Evolutionary conservation across 2,888 invertebrate species (phyloP).

Genomic region (Autographa pulchrina): DNA sequence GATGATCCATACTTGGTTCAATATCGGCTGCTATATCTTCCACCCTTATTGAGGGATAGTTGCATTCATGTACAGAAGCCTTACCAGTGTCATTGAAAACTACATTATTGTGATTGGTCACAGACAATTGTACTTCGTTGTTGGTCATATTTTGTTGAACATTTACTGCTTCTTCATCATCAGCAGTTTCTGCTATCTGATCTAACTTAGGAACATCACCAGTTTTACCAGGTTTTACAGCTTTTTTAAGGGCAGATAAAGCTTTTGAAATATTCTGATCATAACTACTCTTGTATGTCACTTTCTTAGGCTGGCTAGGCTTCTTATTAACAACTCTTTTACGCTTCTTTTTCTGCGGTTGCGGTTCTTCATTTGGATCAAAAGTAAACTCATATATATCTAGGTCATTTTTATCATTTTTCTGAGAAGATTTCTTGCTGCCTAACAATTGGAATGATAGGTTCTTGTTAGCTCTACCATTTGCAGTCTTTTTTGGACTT

Average conservation of each 20-base stretch:
- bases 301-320: conserved; percentile 72
- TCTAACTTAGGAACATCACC: conserved; percentile 27
- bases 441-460: conserved; percentile 75
- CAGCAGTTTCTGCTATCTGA: conserved; percentile 38
- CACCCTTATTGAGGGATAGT: conserved; percentile 74
- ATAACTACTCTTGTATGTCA: conserved; percentile 75
- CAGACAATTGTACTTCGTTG: conserved; percentile 16
- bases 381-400: conserved; percentile 86
- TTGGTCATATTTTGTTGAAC: conserved; percentile 9
- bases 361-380: conserved; percentile 84
- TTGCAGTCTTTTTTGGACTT: conserved; percentile 36
- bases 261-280: conserved; percentile 80
- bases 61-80: conserved; percentile 52
- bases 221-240: conserved; percentile 57
- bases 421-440: conserved; percentile 64
- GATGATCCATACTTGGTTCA: conserved; percentile 66
- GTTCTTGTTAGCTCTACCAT: conserved; percentile 63
- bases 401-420: conserved; percentile 64
- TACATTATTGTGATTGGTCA: conserved; percentile 15
- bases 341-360: conserved; percentile 80
- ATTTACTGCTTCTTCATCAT: conserved; percentile 15
- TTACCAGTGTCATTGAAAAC: conserved; percentile 44
- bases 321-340: conserved; percentile 70
- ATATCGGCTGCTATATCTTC: conserved; percentile 84
- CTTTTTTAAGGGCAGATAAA: conserved; percentile 73